Conservation (phyloP, 2,797 vertebrate species). For the Alectoris magna region DNA sequence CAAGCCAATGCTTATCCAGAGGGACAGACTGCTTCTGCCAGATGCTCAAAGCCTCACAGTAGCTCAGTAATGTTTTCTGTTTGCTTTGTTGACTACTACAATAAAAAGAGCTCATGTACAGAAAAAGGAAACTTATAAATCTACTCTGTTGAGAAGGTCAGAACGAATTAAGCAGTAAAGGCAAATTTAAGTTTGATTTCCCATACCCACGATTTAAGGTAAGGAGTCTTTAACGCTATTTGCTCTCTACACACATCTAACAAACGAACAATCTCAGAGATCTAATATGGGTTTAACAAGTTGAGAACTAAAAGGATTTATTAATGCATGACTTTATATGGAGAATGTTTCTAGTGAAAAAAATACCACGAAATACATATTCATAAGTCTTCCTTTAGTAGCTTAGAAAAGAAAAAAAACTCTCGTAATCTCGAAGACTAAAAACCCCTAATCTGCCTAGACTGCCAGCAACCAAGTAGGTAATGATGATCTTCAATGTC, state of each 20-base stretch:
- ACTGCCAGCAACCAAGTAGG: neutral
- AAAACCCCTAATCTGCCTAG: neutral
- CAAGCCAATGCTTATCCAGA: neutral
- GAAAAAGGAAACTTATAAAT: neutral
- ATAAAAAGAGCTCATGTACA: neutral
- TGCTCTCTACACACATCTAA: neutral
- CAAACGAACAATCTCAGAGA: neutral
- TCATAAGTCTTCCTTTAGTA: neutral
- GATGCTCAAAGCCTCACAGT: neutral
- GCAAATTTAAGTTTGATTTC: neutral
- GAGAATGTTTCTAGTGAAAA: neutral
- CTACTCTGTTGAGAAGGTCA: neutral
- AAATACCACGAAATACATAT: no score
- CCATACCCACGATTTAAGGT: neutral
- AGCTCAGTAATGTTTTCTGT: neutral
- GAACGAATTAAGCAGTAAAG: neutral
- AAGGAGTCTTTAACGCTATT: neutral
- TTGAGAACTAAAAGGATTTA: neutral
- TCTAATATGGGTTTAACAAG: neutral
- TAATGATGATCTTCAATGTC: neutral
- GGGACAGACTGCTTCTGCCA: neutral
- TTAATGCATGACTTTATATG: neutral
- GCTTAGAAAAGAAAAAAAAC: neutral
- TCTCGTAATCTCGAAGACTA: no score
- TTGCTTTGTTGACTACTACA: neutral